These are phyloP conservation scores for Bradypus variegatus DNA, from an alignment of 2,797 vertebrate genomes.

Conservation along the genomic window DNA sequence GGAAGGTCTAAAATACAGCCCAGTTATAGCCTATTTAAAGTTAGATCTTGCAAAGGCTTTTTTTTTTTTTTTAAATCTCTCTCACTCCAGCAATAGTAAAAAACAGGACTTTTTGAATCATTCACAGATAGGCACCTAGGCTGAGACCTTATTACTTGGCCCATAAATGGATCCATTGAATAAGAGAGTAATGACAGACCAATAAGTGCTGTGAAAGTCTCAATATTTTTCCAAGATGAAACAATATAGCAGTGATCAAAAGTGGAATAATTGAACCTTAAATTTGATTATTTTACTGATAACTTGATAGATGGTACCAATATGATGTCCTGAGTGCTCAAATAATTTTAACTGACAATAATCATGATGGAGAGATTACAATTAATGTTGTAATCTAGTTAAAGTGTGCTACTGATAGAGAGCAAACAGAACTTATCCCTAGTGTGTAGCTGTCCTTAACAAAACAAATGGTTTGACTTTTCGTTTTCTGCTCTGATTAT, in stretches of 20 bases:
- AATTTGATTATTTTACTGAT: slow-evolving; percentile 7
- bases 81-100: background rate
- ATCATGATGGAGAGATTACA: background rate
- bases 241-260: background rate
- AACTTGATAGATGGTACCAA: slow-evolving; percentile 4
- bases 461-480: slow-evolving; percentile 35
- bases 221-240: slow-evolving; percentile 32
- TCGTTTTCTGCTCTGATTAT: slow-evolving; percentile 18
- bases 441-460: background rate
- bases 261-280: slow-evolving; percentile 24
- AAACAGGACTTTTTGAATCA: background rate
- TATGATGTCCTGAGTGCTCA: background rate
- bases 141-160: background rate
- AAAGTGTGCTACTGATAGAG: background rate
- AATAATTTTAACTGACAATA: slow-evolving; percentile 1
- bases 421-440: slow-evolving; percentile 25
- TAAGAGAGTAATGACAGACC: background rate
- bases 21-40: slow-evolving; percentile 25
- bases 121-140: background rate
- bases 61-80: background rate
- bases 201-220: background rate
- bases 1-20: slow-evolving; percentile 19
- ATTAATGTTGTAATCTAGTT: slow-evolving; percentile 27
- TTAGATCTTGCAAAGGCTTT: slow-evolving; percentile 22
- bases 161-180: slow-evolving; percentile 15